Conservation (phyloP, 1,140 invertebrate genomes). For the Ostrea denselamellosa region DNA sequence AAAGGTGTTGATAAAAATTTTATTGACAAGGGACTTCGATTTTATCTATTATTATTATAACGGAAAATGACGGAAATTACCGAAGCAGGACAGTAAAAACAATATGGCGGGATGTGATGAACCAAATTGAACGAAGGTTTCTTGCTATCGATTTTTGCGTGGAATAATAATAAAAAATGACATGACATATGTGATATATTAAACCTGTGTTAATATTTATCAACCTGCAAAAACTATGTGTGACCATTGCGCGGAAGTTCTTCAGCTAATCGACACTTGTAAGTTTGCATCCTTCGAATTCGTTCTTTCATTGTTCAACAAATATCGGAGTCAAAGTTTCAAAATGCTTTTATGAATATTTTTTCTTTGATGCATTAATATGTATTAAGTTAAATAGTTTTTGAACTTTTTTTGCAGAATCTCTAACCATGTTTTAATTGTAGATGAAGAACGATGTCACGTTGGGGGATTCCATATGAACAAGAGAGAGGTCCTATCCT, state of each 20-base stretch:
- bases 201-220: neutral
- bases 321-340: too few species aligned
- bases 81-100: conserved; percentile 40
- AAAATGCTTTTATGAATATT: too few species aligned
- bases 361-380: too few species aligned
- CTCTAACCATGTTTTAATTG: conserved; percentile 57
- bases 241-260: conserved; percentile 76
- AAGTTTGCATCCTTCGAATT: conserved; percentile 59
- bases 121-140: conserved; percentile 7
- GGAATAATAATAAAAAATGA: neutral
- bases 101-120: conserved; percentile 48
- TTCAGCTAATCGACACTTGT: conserved; percentile 75
- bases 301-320: neutral
- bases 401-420: neutral
- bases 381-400: neutral
- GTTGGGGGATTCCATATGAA: conserved; percentile 72
- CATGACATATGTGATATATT: neutral
- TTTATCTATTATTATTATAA: neutral
- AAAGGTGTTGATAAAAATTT: neutral
- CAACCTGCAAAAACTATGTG: conserved; percentile 69
- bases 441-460: conserved; percentile 76
- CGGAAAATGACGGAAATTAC: conserved; percentile 39
- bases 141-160: neutral
- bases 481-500: conserved; percentile 84
- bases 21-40: neutral